These are phyloP conservation scores for Brachypodius melanocephalos DNA, from an alignment of 2,113 vertebrate genomes.

Conservation along the genomic window DNA sequence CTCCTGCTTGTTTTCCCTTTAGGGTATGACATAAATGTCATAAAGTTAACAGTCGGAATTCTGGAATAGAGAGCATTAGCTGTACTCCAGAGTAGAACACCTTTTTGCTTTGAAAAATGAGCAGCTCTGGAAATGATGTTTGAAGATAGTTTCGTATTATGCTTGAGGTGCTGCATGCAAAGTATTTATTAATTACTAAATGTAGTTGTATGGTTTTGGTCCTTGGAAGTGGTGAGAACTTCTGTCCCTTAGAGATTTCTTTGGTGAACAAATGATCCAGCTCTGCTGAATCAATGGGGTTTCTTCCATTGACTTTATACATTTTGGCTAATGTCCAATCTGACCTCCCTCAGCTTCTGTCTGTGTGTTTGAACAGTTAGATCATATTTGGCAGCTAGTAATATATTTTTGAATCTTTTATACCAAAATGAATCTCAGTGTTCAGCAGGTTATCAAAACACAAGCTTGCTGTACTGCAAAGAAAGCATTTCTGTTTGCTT, in stretches of 20 bases:
- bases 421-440: not conserved
- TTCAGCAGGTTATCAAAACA: slow-evolving; percentile 16
- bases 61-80: not conserved
- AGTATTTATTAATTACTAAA: not conserved
- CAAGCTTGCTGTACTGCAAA: not conserved
- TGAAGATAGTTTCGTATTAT: not conserved
- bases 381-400: slow-evolving; percentile 15
- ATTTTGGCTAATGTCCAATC: not conserved
- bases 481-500: not conserved
- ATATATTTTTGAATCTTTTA: not conserved
- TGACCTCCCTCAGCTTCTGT: slow-evolving; percentile 4
- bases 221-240: not conserved
- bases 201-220: not conserved
- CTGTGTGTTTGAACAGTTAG: slow-evolving; percentile 13
- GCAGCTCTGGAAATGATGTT: not conserved
- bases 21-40: not conserved
- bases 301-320: not conserved
- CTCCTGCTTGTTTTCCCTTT: not conserved
- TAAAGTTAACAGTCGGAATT: not conserved
- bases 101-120: not conserved
- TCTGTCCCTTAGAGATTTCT: not conserved
- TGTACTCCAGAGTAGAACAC: not conserved
- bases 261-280: not conserved
- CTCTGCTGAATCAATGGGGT: not conserved
- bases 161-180: not conserved